A percentile compares a stretch with the other conserved stretches of the same genome.
Conservation (phyloP, 2,113 vertebrate genomes). For the Bubalus kerabau region DNA sequence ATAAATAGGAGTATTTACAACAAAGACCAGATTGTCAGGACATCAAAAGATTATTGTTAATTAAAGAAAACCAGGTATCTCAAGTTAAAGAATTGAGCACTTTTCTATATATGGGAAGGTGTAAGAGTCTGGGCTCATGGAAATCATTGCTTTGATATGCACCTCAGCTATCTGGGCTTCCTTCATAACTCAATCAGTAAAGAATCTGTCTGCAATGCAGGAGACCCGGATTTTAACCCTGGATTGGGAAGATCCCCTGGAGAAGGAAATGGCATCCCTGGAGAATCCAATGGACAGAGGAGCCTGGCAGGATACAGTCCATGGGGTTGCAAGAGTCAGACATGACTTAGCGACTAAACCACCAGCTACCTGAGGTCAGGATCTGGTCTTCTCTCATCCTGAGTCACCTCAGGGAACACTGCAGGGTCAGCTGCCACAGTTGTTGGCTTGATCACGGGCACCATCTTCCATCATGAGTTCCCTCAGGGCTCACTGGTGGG, state of each 20-base stretch:
- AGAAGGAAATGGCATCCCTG: background rate
- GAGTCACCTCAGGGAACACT: background rate
- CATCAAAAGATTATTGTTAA: background rate
- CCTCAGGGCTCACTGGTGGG: background rate
- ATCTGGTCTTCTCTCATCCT: background rate
- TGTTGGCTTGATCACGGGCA: background rate
- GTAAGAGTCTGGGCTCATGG: background rate
- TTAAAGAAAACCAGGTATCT: background rate
- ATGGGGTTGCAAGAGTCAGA: background rate
- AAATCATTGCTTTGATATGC: background rate
- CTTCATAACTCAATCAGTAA: background rate
- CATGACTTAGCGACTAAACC: background rate
- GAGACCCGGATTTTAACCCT: background rate
- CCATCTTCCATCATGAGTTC: background rate
- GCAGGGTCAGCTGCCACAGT: background rate
- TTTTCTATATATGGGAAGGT: background rate
- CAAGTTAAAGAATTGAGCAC: background rate
- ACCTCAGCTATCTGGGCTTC: background rate
- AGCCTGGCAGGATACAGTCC: background rate
- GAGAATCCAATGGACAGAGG: background rate
- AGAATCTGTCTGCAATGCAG: background rate
- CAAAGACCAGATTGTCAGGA: background rate
- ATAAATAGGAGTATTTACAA: background rate
- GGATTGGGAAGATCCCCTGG: background rate
- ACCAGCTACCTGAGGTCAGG: background rate